These are phyloP conservation scores for Hipparchia semele DNA, from an alignment of 2,888 invertebrate species.

Conservation along the genomic window DNA sequence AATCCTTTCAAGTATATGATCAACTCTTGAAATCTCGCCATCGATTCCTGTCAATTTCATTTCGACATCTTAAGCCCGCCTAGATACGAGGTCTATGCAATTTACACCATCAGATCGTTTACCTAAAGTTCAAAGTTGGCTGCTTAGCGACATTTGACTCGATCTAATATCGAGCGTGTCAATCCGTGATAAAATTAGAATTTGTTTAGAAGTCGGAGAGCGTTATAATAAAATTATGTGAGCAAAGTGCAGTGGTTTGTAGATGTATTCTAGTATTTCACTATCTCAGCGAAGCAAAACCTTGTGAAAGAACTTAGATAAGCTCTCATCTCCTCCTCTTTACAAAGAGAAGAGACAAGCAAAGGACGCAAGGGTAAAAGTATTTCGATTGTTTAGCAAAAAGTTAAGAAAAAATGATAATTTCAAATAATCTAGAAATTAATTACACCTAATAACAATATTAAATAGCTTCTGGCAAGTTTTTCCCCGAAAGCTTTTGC, in stretches of 20 bases:
- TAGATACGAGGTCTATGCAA: constrained; percentile 9
- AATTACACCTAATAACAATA: too few species aligned
- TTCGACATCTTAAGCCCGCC: constrained; percentile 14
- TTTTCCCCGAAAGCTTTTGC: too few species aligned
- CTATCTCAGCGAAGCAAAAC: too few species aligned
- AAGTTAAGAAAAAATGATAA: too few species aligned
- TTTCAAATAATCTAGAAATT: too few species aligned
- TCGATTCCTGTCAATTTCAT: constrained; percentile 20
- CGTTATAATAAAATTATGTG: neutral
- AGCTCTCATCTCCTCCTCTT: too few species aligned
- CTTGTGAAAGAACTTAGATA: too few species aligned
- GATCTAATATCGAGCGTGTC: constrained; percentile 23
- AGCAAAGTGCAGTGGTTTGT: neutral
- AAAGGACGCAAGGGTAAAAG: too few species aligned
- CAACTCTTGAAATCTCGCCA: constrained; percentile 19
- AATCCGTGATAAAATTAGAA: constrained; percentile 26
- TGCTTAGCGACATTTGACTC: constrained; percentile 4
- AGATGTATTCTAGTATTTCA: too few species aligned
- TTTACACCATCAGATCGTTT: constrained; percentile 3
- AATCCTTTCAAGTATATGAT: neutral
- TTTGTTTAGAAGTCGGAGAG: constrained; percentile 18
- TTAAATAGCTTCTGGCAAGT: too few species aligned
- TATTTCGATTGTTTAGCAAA: too few species aligned
- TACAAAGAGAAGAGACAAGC: too few species aligned
- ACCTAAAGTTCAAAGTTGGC: constrained; percentile 19